These are phyloP conservation scores for Diadumene lineata DNA, from an alignment of 92 coral and sea anemone species.

Conservation along the genomic window DNA sequence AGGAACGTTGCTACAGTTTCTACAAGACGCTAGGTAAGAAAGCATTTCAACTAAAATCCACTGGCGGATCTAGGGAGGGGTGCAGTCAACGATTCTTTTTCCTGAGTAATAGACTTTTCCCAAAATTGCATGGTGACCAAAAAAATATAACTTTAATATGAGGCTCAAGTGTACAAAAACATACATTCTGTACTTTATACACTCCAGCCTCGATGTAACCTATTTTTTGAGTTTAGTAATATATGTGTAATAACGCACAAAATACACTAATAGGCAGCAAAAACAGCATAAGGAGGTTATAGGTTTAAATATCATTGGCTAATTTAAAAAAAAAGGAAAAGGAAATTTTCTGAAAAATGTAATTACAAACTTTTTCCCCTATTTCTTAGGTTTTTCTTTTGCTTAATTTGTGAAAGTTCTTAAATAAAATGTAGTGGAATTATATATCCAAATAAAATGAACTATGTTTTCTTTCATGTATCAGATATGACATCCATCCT, in stretches of 20 bases:
- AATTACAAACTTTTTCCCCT: not conserved
- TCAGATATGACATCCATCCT: conserved; percentile 3
- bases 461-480: not conserved
- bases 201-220: too few relatives aligned
- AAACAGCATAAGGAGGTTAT: not conserved
- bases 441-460: not conserved
- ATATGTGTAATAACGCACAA: too few relatives aligned
- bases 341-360: not conserved
- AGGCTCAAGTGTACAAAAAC: too few relatives aligned
- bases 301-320: not conserved
- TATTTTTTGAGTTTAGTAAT: not conserved
- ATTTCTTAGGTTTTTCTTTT: not conserved
- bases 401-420: too few relatives aligned
- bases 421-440: not conserved
- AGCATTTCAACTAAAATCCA: not conserved
- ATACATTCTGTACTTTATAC: too few relatives aligned
- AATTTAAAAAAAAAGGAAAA: too few relatives aligned
- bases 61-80: not conserved
- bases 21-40: conserved; percentile 20
- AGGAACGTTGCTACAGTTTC: conserved; percentile 6
- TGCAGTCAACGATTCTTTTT: too few relatives aligned
- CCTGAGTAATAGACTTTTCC: too few relatives aligned
- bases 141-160: too few relatives aligned
- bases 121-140: too few relatives aligned
- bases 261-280: too few relatives aligned